Conservation (phyloP, 2,888 invertebrate genomes). For the Antheraea assamensis region DNA sequence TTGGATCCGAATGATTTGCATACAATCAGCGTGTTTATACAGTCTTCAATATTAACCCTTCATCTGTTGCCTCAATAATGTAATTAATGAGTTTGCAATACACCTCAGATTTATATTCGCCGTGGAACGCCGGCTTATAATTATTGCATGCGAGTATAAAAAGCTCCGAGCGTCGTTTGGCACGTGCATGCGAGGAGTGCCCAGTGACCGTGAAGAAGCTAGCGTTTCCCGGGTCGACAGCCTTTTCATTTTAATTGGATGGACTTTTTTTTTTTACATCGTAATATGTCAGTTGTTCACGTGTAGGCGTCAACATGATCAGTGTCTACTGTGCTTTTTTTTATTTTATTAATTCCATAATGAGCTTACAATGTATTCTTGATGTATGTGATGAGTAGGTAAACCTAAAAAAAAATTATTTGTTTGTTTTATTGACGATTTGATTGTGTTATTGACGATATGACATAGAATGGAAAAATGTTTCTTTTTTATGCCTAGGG, state of each 20-base stretch:
- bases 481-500: too few relatives aligned
- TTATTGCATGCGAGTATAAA: slow-evolving; percentile 12
- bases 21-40: background rate
- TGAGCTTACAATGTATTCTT: background rate
- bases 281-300: slow-evolving; percentile 14
- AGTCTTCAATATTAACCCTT: background rate
- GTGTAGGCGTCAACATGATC: slow-evolving; percentile 15
- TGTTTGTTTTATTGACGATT: background rate
- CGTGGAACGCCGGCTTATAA: background rate
- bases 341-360: background rate
- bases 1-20: background rate
- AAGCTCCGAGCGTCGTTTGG: slow-evolving; percentile 17
- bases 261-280: slow-evolving; percentile 18
- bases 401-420: background rate
- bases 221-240: slow-evolving; percentile 25
- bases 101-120: background rate
- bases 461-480: too few relatives aligned
- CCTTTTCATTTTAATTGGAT: slow-evolving; percentile 24
- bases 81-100: background rate
- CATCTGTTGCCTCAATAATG: background rate
- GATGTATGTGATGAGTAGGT: background rate
- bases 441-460: background rate
- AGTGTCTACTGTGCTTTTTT: background rate
- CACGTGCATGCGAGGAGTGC: slow-evolving; percentile 26
- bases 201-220: slow-evolving; percentile 25